phyloP scores from a whole-genome alignment of 2,888 invertebrate genomes.

The Morpho helenor region DNA sequence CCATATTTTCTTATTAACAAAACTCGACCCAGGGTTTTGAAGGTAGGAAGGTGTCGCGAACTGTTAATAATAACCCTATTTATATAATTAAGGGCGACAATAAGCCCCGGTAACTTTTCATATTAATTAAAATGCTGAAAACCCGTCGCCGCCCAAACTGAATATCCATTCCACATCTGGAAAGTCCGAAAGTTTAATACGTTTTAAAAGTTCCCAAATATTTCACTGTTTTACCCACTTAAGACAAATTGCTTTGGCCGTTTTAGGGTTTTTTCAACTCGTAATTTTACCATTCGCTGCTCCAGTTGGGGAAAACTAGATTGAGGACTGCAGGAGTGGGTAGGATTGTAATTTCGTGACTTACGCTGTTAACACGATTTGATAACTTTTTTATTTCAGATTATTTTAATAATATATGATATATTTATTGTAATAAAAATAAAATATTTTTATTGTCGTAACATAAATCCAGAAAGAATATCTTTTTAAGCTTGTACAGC shows the following conservation, averaged over 20 bases:
- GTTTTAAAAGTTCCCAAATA: conserved; percentile 64
- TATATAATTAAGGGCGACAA: conserved; percentile 37
- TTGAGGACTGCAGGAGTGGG: conserved; percentile 18
- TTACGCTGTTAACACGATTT: conserved; percentile 1
- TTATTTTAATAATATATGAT: no score
- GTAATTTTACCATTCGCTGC: conserved; percentile 62
- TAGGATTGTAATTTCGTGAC: conserved; percentile 15
- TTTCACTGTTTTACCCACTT: conserved; percentile 68
- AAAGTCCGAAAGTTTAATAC: conserved; percentile 56
- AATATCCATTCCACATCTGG: conserved; percentile 20
- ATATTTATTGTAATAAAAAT: no score
- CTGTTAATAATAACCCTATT: conserved; percentile 43
- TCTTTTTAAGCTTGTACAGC: no score
- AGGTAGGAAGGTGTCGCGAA: conserved; percentile 43
- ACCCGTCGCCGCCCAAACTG: conserved; percentile 12
- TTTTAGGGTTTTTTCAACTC: conserved; percentile 49
- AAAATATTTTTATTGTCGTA: no score
- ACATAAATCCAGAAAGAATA: no score
- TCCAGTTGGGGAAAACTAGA: conserved; percentile 19
- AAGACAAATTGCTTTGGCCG: conserved; percentile 62
- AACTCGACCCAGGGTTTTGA: conserved; percentile 35
- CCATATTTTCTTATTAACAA: conserved; percentile 59
- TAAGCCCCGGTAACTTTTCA: conserved; percentile 7
- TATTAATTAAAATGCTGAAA: conserved; percentile 22
- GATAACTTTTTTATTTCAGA: no score